A percentile compares a stretch with the other conserved stretches of the same genome.
phyloP scores from a whole-genome alignment of 2,797 vertebrate species.

The Momotus momota region DNA sequence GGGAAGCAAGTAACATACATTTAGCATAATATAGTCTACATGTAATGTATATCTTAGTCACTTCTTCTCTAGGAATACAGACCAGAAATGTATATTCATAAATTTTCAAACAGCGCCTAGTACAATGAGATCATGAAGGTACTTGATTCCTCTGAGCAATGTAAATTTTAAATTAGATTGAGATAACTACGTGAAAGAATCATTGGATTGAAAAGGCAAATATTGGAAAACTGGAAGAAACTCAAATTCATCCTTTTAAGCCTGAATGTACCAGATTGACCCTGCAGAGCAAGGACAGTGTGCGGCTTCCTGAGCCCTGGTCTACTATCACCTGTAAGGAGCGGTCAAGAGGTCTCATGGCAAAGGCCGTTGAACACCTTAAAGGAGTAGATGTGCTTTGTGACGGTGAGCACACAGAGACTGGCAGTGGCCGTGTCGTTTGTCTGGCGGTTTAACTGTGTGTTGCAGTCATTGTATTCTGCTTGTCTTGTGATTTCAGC shows the following conservation, averaged over 20 bases:
- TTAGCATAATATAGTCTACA: background rate
- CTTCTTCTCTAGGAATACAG: background rate
- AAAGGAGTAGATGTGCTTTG: background rate
- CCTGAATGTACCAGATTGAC: background rate
- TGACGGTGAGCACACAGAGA: background rate
- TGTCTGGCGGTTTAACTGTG: background rate
- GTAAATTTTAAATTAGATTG: background rate
- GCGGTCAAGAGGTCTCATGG: background rate
- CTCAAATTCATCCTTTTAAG: background rate
- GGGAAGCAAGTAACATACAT: background rate
- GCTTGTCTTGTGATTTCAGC: background rate
- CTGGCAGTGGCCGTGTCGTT: background rate
- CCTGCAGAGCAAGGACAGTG: background rate
- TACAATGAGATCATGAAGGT: background rate
- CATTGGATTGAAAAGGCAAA: background rate
- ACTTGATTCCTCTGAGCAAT: background rate
- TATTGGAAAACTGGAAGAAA: background rate
- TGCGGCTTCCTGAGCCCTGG: background rate
- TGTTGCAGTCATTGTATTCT: background rate
- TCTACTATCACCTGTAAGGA: background rate
- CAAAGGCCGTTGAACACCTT: background rate
- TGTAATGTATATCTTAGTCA: background rate
- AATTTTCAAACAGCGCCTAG: background rate
- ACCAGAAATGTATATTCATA: slow-evolving; percentile 31
- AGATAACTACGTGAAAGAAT: background rate